Evolutionary conservation across 2,888 invertebrate genomes (phyloP).

Genomic region (Melinopterus prodromus): DNA sequence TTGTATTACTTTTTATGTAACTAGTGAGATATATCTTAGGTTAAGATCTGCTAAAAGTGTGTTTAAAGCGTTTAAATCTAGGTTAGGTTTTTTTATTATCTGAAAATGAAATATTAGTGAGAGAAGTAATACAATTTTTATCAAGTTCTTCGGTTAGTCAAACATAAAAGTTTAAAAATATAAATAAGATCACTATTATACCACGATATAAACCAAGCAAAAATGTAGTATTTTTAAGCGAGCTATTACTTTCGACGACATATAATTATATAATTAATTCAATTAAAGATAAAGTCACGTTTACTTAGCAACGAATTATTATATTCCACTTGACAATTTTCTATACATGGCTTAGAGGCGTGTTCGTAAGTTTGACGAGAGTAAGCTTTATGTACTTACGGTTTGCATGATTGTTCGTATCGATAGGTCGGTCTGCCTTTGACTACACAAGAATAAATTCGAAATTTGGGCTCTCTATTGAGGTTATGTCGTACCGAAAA

Average conservation of each 20-base stretch:
- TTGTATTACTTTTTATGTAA: too few relatives aligned
- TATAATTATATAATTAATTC: background rate
- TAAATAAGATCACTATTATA: background rate
- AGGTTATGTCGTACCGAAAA: background rate
- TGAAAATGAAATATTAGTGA: too few relatives aligned
- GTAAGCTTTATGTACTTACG: background rate
- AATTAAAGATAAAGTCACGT: background rate
- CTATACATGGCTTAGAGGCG: background rate
- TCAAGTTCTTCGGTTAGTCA: too few relatives aligned
- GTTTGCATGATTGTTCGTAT: background rate
- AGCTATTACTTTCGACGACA: background rate
- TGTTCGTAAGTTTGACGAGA: background rate
- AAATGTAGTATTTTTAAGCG: background rate
- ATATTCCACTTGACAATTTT: background rate
- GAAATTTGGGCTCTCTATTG: background rate
- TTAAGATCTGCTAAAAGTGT: too few relatives aligned
- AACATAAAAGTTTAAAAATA: too few relatives aligned
- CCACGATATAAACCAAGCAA: background rate
- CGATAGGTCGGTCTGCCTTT: too few relatives aligned
- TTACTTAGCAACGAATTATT: background rate
- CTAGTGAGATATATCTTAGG: too few relatives aligned
- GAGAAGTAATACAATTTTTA: too few relatives aligned
- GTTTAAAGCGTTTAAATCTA: too few relatives aligned
- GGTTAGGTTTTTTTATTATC: too few relatives aligned
- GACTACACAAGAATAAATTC: background rate